phyloP scores from a whole-genome alignment of 2,797 vertebrate species.

The Poeciliopsis turneri region DNA sequence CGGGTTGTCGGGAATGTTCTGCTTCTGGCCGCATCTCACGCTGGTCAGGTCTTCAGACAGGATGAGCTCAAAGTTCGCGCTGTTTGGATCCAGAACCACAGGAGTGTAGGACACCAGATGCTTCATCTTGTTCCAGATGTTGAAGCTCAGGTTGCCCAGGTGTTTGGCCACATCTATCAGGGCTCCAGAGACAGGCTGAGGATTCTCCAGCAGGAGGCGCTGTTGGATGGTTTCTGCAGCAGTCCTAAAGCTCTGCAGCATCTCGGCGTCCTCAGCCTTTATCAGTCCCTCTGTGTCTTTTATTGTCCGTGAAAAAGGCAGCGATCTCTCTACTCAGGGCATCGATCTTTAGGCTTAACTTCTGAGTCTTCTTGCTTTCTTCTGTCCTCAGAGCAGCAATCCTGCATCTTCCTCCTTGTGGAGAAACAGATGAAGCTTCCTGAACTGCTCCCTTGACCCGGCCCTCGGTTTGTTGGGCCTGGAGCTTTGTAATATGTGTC shows the following conservation, averaged over 20 bases:
- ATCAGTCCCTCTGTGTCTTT: background rate
- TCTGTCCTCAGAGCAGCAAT: conserved; percentile 14
- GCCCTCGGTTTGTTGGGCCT: conserved; percentile 13
- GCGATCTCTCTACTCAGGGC: conserved; percentile 5
- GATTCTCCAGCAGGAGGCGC: background rate
- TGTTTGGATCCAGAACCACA: conserved; percentile 15
- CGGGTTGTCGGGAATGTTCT: conserved; percentile 1
- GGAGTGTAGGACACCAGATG: conserved; percentile 2
- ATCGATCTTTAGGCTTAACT: background rate
- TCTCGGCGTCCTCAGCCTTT: background rate
- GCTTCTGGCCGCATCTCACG: background rate
- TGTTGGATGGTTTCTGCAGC: background rate
- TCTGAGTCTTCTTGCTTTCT: background rate
- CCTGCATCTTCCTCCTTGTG: background rate
- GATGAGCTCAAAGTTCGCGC: background rate
- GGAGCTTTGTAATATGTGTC: conserved; percentile 22
- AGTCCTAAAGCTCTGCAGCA: conserved; percentile 5
- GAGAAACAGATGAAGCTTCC: conserved; percentile 15
- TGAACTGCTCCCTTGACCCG: conserved; percentile 39
- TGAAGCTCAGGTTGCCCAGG: conserved; percentile 14
- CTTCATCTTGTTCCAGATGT: conserved; percentile 22
- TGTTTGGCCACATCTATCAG: conserved; percentile 23
- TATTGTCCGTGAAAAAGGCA: background rate
- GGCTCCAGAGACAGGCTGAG: background rate
- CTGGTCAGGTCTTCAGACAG: conserved; percentile 7